Conservation (phyloP, 2,888 invertebrate genomes). For the Eristalis arbustorum region DNA sequence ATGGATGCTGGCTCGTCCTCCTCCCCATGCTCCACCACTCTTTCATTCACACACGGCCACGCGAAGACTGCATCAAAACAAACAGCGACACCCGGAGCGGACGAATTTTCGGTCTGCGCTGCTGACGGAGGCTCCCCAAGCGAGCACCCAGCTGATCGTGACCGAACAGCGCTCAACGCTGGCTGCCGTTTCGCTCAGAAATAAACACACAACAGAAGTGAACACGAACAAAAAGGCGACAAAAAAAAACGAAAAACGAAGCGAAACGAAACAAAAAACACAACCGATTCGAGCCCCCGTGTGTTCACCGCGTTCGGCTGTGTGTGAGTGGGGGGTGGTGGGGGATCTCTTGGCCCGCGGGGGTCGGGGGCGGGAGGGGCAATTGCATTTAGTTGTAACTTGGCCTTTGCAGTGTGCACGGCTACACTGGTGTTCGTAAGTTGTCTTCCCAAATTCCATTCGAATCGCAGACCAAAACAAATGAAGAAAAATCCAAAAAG, state of each 20-base stretch:
- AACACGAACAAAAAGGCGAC: neutral
- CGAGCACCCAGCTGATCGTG: constrained; percentile 55
- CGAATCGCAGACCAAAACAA: constrained; percentile 64
- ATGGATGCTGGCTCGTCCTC: constrained; percentile 11
- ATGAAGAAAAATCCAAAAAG: constrained; percentile 43
- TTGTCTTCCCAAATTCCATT: constrained; percentile 50
- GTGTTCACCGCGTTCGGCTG: neutral
- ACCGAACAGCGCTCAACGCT: constrained; percentile 37
- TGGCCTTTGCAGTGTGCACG: constrained; percentile 54
- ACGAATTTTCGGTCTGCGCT: neutral
- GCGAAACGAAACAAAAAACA: too few relatives aligned
- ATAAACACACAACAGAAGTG: neutral
- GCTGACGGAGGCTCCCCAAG: neutral
- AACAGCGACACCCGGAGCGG: constrained; percentile 13
- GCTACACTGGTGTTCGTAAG: constrained; percentile 40
- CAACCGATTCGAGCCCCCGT: neutral
- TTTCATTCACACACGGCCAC: constrained; percentile 31
- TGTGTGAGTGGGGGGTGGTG: neutral
- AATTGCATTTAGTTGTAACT: constrained; percentile 8
- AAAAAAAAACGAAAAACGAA: too few relatives aligned
- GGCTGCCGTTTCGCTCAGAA: neutral
- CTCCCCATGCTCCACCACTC: neutral
- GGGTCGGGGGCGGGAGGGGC: neutral
- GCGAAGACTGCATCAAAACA: constrained; percentile 31
- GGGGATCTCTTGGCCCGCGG: neutral